phyloP scores from a whole-genome alignment of 2,113 vertebrate species.

The Climacteris rufus region DNA sequence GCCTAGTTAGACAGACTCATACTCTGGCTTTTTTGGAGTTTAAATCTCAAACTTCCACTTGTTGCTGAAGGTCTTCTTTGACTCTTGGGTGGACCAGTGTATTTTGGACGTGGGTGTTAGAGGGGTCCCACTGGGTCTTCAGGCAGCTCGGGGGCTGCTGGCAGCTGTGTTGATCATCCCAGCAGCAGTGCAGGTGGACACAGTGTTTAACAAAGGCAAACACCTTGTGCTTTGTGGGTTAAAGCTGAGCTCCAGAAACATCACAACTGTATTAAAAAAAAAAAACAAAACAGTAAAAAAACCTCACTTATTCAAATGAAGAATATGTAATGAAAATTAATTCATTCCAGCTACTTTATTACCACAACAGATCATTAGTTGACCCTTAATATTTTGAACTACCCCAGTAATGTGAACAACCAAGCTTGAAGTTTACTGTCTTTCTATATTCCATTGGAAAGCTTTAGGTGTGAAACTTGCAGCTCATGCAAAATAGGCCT shows the following conservation, averaged over 20 bases:
- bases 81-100: rapidly evolving
- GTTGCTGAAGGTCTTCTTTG: background rate
- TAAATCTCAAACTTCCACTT: background rate
- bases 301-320: background rate
- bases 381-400: background rate
- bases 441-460: background rate
- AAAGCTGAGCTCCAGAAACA: background rate
- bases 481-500: background rate
- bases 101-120: background rate
- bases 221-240: background rate
- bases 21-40: background rate
- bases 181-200: background rate
- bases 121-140: rapidly evolving
- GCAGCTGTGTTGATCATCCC: background rate
- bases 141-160: background rate
- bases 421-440: background rate
- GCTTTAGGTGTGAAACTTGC: background rate
- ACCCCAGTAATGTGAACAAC: background rate
- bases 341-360: background rate
- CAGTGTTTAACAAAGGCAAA: rapidly evolving
- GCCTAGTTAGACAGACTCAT: background rate
- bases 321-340: background rate
- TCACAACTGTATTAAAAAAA: background rate
- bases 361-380: background rate
- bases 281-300: background rate